These are phyloP conservation scores for Pteropus rufus DNA, from an alignment of 2,797 vertebrate species.

Conservation along the genomic window DNA sequence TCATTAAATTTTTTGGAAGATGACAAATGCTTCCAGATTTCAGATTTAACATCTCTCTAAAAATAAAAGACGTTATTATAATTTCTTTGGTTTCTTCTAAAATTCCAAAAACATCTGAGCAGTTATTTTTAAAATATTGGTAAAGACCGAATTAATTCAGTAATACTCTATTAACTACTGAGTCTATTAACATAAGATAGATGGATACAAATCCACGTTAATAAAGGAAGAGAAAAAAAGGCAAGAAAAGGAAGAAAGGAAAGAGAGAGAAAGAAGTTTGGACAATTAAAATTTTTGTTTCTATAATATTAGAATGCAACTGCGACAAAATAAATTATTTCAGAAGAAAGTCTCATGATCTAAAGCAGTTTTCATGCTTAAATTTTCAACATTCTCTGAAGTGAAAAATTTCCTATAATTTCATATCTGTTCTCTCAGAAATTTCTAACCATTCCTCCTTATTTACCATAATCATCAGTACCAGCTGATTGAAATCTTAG, in stretches of 20 bases:
- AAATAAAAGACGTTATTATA: not conserved
- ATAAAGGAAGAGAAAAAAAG: not conserved
- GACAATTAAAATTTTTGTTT: not conserved
- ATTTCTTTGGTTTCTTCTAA: not conserved
- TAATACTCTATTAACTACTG: not conserved
- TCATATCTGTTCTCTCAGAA: not conserved
- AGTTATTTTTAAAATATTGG: not conserved
- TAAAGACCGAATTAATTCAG: not conserved
- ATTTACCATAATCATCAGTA: conserved; percentile 71
- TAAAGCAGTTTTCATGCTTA: not conserved
- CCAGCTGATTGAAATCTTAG: conserved; percentile 70
- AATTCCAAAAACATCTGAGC: not conserved
- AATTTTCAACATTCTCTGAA: not conserved
- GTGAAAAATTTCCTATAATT: not conserved
- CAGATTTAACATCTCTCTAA: not conserved
- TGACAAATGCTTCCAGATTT: conserved; percentile 16
- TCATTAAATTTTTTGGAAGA: not conserved
- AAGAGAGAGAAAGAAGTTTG: not conserved
- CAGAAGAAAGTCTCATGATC: not conserved
- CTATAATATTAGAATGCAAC: not conserved
- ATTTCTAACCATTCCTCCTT: conserved; percentile 57
- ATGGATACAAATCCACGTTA: not conserved
- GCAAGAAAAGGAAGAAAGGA: not conserved
- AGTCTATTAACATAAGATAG: not conserved
- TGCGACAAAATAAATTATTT: not conserved